These are phyloP conservation scores for Dolichopus griseipennis DNA, from an alignment of 2,888 invertebrate genomes.

Conservation along the genomic window DNA sequence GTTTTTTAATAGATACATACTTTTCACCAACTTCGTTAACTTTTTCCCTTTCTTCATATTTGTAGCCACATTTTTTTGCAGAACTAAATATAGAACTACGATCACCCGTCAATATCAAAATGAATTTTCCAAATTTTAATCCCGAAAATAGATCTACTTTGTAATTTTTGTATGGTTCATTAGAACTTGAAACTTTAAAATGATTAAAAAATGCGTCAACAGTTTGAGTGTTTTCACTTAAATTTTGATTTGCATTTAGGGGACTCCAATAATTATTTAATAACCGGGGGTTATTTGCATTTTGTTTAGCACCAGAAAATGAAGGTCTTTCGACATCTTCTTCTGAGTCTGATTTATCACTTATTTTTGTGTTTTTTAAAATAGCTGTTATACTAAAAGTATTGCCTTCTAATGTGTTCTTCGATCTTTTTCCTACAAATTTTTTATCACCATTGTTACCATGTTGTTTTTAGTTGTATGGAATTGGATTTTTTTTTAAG, in stretches of 20 bases:
- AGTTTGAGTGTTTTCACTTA: slow-evolving; percentile 12
- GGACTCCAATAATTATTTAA: slow-evolving; percentile 9
- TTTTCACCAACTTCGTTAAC: slow-evolving; percentile 23
- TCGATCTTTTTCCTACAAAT: slow-evolving; percentile 22
- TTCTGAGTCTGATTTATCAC: background rate
- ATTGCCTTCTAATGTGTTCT: slow-evolving; percentile 13
- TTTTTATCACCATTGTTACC: background rate
- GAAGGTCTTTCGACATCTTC: slow-evolving; percentile 7
- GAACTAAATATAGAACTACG: slow-evolving; percentile 34
- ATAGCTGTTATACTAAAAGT: slow-evolving; percentile 9
- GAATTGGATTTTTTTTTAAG: background rate
- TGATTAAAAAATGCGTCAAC: slow-evolving; percentile 9
- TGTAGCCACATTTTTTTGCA: slow-evolving; percentile 26
- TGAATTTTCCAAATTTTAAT: slow-evolving; percentile 32
- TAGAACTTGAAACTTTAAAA: background rate
- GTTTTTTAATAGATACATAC: slow-evolving; percentile 16
- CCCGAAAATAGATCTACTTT: slow-evolving; percentile 29
- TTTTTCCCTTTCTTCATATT: slow-evolving; percentile 30
- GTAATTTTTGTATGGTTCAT: background rate
- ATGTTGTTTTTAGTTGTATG: background rate
- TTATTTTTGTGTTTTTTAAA: background rate
- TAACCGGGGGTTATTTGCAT: slow-evolving; percentile 12
- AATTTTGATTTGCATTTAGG: background rate
- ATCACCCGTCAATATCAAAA: slow-evolving; percentile 32
- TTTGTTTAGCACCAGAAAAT: slow-evolving; percentile 18